A percentile compares a stretch with the other conserved stretches of the same genome.
Conservation (phyloP, 2,113 vertebrate species). For the Psittacara wagleri region DNA sequence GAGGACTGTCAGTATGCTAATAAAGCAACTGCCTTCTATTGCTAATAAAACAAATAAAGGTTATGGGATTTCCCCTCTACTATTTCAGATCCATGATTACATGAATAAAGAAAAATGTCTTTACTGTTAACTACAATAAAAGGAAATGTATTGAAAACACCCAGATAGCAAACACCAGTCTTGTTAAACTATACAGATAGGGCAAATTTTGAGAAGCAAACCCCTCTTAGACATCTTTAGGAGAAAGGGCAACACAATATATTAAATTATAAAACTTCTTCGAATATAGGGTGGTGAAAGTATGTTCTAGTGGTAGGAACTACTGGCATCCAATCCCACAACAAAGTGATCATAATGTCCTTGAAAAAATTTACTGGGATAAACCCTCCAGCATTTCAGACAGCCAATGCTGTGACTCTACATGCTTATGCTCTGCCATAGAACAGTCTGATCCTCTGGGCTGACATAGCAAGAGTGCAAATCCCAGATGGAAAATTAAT, state of each 20-base stretch:
- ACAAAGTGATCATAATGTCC: slow-evolving; percentile 2
- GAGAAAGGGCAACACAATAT: not conserved
- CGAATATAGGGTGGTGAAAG: not conserved
- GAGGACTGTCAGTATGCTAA: not conserved
- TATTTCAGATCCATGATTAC: not conserved
- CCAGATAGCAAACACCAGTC: not conserved
- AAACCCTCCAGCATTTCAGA: slow-evolving; percentile 36
- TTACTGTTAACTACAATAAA: not conserved
- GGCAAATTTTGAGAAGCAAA: not conserved
- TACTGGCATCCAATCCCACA: not conserved
- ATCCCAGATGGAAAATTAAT: slow-evolving; percentile 74
- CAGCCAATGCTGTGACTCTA: slow-evolving; percentile 22
- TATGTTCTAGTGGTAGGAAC: not conserved
- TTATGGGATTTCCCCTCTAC: not conserved
- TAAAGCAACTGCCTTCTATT: not conserved
- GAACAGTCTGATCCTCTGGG: slow-evolving; percentile 70
- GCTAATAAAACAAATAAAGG: not conserved
- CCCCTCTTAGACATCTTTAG: not conserved
- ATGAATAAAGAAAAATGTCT: not conserved
- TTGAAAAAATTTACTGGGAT: slow-evolving; percentile 50
- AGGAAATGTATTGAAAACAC: not conserved
- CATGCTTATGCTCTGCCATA: slow-evolving; percentile 40
- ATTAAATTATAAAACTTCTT: not conserved
- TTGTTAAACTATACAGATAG: not conserved
- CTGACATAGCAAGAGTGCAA: slow-evolving; percentile 71